phyloP scores from a whole-genome alignment of 2,113 vertebrate genomes.

The Eudyptes chrysolophus region DNA sequence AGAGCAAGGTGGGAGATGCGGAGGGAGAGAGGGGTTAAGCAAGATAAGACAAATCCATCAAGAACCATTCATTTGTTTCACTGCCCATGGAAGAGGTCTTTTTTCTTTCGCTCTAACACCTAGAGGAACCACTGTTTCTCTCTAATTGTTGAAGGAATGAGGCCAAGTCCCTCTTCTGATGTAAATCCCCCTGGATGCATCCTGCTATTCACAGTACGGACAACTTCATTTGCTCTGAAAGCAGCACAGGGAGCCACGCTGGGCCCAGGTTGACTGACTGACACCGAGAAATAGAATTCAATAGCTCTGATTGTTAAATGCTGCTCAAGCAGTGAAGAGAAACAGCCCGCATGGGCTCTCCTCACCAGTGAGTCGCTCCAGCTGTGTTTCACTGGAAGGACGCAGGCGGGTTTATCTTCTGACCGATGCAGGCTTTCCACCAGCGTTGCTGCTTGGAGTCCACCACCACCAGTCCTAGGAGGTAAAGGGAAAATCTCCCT shows the following conservation, averaged over 20 bases:
- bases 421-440: not conserved
- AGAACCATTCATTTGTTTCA: not conserved
- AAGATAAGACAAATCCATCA: not conserved
- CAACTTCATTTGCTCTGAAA: constrained; percentile 36
- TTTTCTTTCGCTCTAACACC: not conserved
- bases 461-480: not conserved
- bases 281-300: not conserved
- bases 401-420: not conserved
- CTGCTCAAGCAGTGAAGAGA: not conserved
- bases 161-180: constrained; percentile 51
- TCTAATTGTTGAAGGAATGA: constrained; percentile 14
- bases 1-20: not conserved
- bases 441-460: not conserved
- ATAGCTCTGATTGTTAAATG: constrained; percentile 9
- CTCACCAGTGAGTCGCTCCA: not conserved
- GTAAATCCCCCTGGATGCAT: constrained; percentile 26
- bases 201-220: not conserved
- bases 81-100: not conserved
- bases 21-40: not conserved
- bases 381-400: not conserved
- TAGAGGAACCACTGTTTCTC: not conserved
- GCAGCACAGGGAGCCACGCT: constrained; percentile 2
- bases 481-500: not conserved
- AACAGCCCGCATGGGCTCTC: not conserved
- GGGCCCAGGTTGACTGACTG: not conserved